phyloP scores from a whole-genome alignment of 2,113 vertebrate species.

The Phylloscopus trochiloides region DNA sequence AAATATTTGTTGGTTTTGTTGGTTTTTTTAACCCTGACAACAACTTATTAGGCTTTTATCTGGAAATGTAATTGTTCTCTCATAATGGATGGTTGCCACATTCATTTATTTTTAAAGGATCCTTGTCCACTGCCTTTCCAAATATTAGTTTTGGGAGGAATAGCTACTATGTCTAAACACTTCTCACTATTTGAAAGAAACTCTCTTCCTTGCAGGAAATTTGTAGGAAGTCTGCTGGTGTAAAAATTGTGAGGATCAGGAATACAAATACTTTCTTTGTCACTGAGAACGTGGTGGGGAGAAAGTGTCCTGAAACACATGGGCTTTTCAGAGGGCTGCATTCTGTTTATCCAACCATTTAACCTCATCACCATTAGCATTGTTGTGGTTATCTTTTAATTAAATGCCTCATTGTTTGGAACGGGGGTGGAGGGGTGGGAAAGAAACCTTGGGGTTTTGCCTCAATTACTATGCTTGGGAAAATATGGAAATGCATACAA shows the following conservation, averaged over 20 bases:
- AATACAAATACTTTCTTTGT: slow-evolving; percentile 52
- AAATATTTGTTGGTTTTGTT: not conserved
- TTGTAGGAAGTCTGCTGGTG: slow-evolving; percentile 8
- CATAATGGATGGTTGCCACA: not conserved
- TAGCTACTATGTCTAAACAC: not conserved
- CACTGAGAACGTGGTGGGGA: not conserved
- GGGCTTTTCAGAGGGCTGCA: slow-evolving; percentile 36
- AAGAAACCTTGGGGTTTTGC: slow-evolving; percentile 20
- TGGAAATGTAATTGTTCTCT: not conserved
- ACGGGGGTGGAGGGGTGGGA: slow-evolving; percentile 9
- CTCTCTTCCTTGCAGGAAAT: slow-evolving; percentile 25
- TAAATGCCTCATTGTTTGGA: slow-evolving; percentile 31
- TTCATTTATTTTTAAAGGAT: not conserved
- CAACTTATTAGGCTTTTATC: not conserved
- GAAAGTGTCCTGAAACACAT: not conserved
- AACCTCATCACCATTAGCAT: slow-evolving; percentile 41
- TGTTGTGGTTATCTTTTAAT: slow-evolving; percentile 57
- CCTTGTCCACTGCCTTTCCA: slow-evolving; percentile 15
- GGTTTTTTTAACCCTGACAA: not conserved
- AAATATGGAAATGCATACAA: not conserved
- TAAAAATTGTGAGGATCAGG: slow-evolving; percentile 26
- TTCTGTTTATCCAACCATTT: slow-evolving; percentile 61
- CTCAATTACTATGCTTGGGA: not conserved
- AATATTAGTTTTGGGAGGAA: slow-evolving; percentile 46
- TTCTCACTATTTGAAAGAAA: not conserved